These are phyloP conservation scores for Propsilocerus akamusi DNA, from an alignment of 1,140 invertebrate species.

Conservation along the genomic window DNA sequence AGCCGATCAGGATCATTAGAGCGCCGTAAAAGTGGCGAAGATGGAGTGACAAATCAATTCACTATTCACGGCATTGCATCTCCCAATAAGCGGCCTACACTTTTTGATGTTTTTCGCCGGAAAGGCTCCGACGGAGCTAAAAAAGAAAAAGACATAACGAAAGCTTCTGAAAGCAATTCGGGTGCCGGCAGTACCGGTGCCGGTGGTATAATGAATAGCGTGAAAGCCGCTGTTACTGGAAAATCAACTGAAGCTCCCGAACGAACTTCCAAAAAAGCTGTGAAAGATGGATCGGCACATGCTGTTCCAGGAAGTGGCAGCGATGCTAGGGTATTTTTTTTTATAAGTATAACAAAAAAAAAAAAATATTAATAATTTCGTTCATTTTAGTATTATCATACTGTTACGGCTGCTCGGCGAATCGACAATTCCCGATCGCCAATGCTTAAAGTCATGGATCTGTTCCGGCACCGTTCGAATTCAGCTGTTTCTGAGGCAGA, in stretches of 20 bases:
- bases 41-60: constrained; percentile 28
- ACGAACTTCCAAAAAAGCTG: constrained; percentile 23
- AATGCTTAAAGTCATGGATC: constrained; percentile 76
- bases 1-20: constrained; percentile 25
- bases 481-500: constrained; percentile 48
- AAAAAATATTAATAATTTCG: not conserved
- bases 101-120: constrained; percentile 71
- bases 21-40: constrained; percentile 32
- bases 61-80: constrained; percentile 32
- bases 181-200: constrained; percentile 23
- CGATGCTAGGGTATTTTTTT: constrained; percentile 26
- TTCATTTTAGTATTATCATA: constrained; percentile 38
- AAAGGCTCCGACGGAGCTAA: constrained; percentile 58
- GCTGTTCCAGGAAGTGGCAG: constrained; percentile 29
- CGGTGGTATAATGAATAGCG: constrained; percentile 51
- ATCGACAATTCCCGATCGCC: constrained; percentile 34
- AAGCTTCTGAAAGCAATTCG: constrained; percentile 4
- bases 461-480: constrained; percentile 64
- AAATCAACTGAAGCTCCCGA: constrained; percentile 20
- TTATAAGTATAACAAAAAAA: not conserved
- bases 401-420: constrained; percentile 35
- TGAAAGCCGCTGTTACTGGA: constrained; percentile 57
- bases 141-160: constrained; percentile 31
- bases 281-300: constrained; percentile 42
- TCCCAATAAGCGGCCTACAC: constrained; percentile 44